Evolutionary conservation across 2,888 invertebrate genomes (phyloP).

Genomic region (Agrotis clavis): DNA sequence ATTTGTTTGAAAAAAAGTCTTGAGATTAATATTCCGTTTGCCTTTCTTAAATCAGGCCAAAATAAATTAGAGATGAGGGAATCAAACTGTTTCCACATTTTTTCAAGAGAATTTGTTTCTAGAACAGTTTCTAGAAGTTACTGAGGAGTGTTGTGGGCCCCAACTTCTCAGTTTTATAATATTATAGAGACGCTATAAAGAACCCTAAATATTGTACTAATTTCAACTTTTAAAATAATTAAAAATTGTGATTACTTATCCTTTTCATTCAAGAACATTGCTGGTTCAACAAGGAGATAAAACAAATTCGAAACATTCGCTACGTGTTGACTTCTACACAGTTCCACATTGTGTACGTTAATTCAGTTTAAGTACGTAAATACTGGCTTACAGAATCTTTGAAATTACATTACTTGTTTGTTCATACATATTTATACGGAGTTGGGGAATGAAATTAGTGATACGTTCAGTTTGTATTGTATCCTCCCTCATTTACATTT

Average conservation of each 20-base stretch:
- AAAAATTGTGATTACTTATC: constrained; percentile 55
- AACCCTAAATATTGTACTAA: constrained; percentile 73
- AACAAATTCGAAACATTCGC: constrained; percentile 48
- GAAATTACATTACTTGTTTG: constrained; percentile 62
- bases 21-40: constrained; percentile 59
- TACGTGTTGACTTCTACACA: constrained; percentile 60
- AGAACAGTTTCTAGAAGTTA: constrained; percentile 7
- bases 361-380: constrained; percentile 62
- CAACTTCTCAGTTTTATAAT: constrained; percentile 82
- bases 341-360: constrained; percentile 52
- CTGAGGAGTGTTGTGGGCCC: constrained; percentile 66
- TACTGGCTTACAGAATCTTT: constrained; percentile 62
- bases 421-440: constrained; percentile 58
- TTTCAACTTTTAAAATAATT: constrained; percentile 69
- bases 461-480: constrained; percentile 49
- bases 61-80: constrained; percentile 39
- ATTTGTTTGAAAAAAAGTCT: constrained; percentile 56
- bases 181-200: constrained; percentile 79
- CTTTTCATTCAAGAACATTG: constrained; percentile 25
- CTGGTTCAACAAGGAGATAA: constrained; percentile 33
- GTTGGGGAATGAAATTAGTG: constrained; percentile 58
- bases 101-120: constrained; percentile 6
- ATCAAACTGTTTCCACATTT: constrained; percentile 12
- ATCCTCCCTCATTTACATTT: constrained; percentile 49
- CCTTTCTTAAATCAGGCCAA: constrained; percentile 13